phyloP scores from a whole-genome alignment of 30 jellyfish, hydroid and myxozoan genomes.

The Calvadosia cruxmelitensis region DNA sequence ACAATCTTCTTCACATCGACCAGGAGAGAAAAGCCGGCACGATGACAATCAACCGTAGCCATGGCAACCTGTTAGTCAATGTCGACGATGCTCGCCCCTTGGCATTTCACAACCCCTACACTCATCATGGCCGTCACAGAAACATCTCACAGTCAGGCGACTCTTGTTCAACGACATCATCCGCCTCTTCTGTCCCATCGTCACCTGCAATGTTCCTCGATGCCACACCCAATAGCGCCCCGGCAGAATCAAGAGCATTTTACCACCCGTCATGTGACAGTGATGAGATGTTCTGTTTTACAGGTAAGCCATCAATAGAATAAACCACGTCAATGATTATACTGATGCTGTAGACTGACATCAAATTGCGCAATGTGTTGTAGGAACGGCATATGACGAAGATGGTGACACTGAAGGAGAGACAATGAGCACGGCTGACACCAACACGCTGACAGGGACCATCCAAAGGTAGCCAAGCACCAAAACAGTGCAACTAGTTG shows the following conservation, averaged over 20 bases:
- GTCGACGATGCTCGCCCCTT: slow-evolving; percentile 29
- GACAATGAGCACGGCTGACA: neutral
- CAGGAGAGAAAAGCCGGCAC: slow-evolving; percentile 18
- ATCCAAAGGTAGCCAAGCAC: neutral
- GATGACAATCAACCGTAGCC: slow-evolving; percentile 46
- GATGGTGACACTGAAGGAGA: neutral
- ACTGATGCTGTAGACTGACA: too few relatives aligned
- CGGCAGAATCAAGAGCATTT: slow-evolving; percentile 21
- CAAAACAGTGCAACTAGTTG: too few relatives aligned
- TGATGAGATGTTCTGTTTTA: slow-evolving; percentile 40
- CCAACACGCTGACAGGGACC: slow-evolving; percentile 1
- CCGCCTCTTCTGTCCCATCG: slow-evolving; percentile 82
- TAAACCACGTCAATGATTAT: too few relatives aligned
- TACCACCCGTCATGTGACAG: slow-evolving; percentile 25
- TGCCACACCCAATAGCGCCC: slow-evolving; percentile 50
- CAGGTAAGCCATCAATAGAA: slow-evolving; percentile 42
- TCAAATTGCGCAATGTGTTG: neutral
- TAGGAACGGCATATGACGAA: neutral
- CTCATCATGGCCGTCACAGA: slow-evolving; percentile 17
- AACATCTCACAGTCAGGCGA: slow-evolving; percentile 57
- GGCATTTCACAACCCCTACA: slow-evolving; percentile 21
- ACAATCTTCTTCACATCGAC: slow-evolving; percentile 36
- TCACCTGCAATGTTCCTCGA: slow-evolving; percentile 35
- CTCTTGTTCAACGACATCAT: slow-evolving; percentile 80
- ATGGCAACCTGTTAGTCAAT: slow-evolving; percentile 50